Percentiles rank a stretch among this genome's conserved stretches.
These are phyloP conservation scores for Hippocampus kuda DNA, from an alignment of 2,797 vertebrate genomes.

Conservation along the genomic window DNA sequence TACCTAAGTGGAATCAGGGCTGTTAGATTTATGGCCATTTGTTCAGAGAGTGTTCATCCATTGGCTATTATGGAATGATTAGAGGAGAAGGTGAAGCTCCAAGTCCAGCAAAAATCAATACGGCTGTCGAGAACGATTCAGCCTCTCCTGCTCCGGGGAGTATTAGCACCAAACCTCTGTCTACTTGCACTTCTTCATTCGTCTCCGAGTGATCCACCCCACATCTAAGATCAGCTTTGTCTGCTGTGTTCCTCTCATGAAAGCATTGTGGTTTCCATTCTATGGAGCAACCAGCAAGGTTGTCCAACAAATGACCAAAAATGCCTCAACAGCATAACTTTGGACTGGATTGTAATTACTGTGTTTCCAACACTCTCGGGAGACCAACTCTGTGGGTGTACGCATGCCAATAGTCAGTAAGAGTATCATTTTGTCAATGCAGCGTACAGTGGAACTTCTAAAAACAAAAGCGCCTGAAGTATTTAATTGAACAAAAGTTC, in stretches of 20 bases:
- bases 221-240: constrained; percentile 50
- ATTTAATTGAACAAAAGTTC: neutral
- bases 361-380: neutral
- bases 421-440: neutral
- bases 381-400: neutral
- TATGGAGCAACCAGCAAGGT: constrained; percentile 24
- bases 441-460: neutral
- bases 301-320: neutral
- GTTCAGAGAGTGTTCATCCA: constrained; percentile 99
- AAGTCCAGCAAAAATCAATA: constrained; percentile 99
- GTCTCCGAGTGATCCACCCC: constrained; percentile 62
- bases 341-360: constrained; percentile 1
- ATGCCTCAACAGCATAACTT: neutral
- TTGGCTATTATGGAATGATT: constrained; percentile 99
- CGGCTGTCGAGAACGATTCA: constrained; percentile 96
- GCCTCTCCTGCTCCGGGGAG: constrained; percentile 73
- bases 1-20: constrained; percentile 78
- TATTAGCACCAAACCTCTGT: constrained; percentile 79
- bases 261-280: constrained; percentile 29
- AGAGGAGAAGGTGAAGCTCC: constrained; percentile 99
- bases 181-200: constrained; percentile 75
- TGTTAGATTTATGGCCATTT: constrained; percentile 97
- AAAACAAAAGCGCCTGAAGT: neutral
- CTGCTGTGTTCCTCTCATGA: constrained; percentile 54
- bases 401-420: neutral